These are phyloP conservation scores for Watsonalla cultraria DNA, from an alignment of 2,888 invertebrate genomes.

Conservation along the genomic window DNA sequence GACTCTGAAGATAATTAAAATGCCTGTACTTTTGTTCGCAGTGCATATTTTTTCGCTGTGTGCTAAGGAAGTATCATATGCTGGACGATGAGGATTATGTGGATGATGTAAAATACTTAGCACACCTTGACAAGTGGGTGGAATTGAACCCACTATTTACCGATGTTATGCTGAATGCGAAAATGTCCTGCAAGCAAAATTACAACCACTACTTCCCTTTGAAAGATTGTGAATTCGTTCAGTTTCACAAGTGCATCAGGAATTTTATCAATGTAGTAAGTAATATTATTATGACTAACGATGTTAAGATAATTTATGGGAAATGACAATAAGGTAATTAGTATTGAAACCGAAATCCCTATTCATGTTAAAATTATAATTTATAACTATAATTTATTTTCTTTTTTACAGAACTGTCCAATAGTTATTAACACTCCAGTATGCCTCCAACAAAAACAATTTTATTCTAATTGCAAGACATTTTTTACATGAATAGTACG, in stretches of 20 bases:
- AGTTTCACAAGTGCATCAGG: constrained; percentile 42
- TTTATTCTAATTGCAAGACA: background rate
- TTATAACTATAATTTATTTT: background rate
- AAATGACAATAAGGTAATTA: background rate
- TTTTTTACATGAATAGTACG: background rate
- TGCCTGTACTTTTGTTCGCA: constrained; percentile 16
- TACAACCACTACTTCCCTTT: constrained; percentile 32
- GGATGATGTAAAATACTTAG: constrained; percentile 39
- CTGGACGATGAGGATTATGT: constrained; percentile 21
- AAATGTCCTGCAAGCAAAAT: constrained; percentile 35
- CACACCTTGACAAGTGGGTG: constrained; percentile 51
- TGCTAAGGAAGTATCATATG: constrained; percentile 42
- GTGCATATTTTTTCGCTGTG: constrained; percentile 49
- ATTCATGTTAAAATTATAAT: background rate
- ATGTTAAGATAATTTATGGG: background rate
- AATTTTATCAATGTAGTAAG: constrained; percentile 39
- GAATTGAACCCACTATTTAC: constrained; percentile 42
- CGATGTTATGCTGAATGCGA: constrained; percentile 35
- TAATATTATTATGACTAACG: background rate
- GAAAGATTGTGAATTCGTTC: constrained; percentile 31
- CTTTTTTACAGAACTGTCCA: background rate
- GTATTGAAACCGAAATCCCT: too few relatives aligned
- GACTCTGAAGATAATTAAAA: too few relatives aligned
- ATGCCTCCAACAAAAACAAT: background rate
- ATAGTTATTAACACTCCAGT: background rate